Percentiles rank a stretch among this genome's conserved stretches.
phyloP scores from a whole-genome alignment of 2,888 invertebrate species.

The Apomyelois bistriatella region DNA sequence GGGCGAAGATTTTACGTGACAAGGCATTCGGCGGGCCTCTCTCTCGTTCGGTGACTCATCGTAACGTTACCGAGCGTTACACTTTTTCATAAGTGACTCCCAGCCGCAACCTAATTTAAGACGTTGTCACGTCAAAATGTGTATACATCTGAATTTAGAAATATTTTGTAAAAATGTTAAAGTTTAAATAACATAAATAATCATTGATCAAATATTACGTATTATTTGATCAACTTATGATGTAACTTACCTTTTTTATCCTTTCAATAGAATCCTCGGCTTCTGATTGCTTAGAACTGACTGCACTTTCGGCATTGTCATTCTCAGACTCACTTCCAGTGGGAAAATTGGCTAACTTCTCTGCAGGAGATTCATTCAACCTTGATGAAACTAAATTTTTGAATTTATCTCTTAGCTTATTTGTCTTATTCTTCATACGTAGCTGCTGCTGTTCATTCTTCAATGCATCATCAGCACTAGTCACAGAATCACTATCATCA shows the following conservation, averaged over 20 bases:
- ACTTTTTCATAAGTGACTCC: too few relatives aligned
- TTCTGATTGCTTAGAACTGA: constrained; percentile 29
- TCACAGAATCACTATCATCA: constrained; percentile 29
- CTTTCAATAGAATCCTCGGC: constrained; percentile 41
- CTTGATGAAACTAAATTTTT: constrained; percentile 42
- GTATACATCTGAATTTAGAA: too few relatives aligned
- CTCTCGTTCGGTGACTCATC: too few relatives aligned
- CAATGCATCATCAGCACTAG: constrained; percentile 16
- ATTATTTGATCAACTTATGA: too few relatives aligned
- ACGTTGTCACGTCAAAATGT: too few relatives aligned
- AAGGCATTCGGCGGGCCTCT: too few relatives aligned
- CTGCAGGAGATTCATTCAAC: constrained; percentile 23
- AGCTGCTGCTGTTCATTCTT: constrained; percentile 41
- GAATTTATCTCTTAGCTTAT: constrained; percentile 57
- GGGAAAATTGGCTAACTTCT: constrained; percentile 6
- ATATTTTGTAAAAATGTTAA: too few relatives aligned
- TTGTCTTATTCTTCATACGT: constrained; percentile 52
- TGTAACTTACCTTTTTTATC: constrained; percentile 55
- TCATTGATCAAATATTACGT: too few relatives aligned
- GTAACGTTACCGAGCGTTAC: too few relatives aligned
- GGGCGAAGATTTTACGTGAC: too few relatives aligned
- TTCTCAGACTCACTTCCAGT: constrained; percentile 19
- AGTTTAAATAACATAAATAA: too few relatives aligned
- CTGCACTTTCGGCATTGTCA: constrained; percentile 17
- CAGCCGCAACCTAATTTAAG: too few relatives aligned